phyloP scores from a whole-genome alignment of 2,113 vertebrate species.

The Capreolus pygargus region DNA sequence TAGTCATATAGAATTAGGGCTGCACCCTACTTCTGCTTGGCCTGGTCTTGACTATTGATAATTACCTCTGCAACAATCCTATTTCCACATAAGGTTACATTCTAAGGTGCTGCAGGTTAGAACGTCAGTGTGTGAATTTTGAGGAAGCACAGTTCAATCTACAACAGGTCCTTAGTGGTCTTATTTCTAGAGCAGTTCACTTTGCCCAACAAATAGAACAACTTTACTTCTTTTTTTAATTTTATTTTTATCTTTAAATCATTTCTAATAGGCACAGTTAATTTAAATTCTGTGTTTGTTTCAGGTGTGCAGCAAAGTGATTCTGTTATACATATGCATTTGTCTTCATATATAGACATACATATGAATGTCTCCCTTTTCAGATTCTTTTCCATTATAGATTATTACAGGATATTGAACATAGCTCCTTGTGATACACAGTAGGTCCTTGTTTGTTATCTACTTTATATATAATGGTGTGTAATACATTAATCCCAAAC shows the following conservation, averaged over 20 bases:
- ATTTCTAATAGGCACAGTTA: not conserved
- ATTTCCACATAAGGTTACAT: not conserved
- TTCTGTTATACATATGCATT: not conserved
- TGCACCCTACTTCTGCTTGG: not conserved
- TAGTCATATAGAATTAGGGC: not conserved
- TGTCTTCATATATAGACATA: not conserved
- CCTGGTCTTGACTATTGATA: not conserved
- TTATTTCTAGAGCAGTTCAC: not conserved
- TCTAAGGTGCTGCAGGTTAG: not conserved
- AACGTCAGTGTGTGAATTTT: not conserved
- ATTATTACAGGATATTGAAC: not conserved
- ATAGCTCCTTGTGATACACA: not conserved
- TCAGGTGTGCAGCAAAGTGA: not conserved
- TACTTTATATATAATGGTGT: not conserved
- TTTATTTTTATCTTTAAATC: not conserved
- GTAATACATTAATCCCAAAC: not conserved
- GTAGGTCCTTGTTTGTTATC: not conserved
- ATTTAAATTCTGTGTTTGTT: not conserved
- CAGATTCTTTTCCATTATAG: not conserved
- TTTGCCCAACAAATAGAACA: not conserved
- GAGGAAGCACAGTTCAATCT: not conserved
- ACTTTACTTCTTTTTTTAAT: not conserved
- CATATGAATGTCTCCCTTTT: not conserved
- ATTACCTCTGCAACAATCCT: not conserved
- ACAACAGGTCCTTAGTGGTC: not conserved